These are phyloP conservation scores for Rhabdomys pumilio DNA, from an alignment of 2,797 vertebrate genomes.

Conservation along the genomic window DNA sequence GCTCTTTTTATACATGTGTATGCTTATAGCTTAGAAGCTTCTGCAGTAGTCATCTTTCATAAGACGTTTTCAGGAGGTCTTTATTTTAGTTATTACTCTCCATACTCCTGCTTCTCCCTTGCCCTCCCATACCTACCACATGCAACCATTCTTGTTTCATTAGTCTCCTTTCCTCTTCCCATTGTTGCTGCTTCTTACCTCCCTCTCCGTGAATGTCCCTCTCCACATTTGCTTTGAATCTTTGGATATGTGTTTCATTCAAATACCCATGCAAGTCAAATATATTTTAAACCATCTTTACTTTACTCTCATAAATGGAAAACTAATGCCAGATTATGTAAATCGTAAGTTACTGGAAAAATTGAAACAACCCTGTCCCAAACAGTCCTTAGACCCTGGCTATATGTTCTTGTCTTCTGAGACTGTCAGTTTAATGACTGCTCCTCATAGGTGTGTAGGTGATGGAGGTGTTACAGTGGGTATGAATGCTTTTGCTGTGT, in stretches of 20 bases:
- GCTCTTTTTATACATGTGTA: not conserved
- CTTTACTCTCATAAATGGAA: slow-evolving; percentile 28
- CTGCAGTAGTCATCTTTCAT: not conserved
- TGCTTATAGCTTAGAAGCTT: not conserved
- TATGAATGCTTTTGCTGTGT: not conserved
- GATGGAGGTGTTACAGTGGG: not conserved
- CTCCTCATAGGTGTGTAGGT: not conserved
- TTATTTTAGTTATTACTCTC: not conserved
- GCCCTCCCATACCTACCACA: not conserved
- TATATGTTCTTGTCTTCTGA: not conserved
- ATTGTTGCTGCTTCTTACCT: not conserved
- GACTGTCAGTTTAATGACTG: not conserved
- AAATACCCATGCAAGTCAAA: not conserved
- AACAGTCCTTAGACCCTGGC: not conserved
- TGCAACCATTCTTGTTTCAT: not conserved
- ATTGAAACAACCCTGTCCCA: not conserved
- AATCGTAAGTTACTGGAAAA: slow-evolving; percentile 12
- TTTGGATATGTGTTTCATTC: not conserved
- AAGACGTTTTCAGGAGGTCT: not conserved
- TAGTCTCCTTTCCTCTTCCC: not conserved
- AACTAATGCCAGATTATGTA: slow-evolving; percentile 12
- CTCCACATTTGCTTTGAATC: not conserved
- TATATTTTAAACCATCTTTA: slow-evolving; percentile 5
- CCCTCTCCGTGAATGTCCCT: not conserved
- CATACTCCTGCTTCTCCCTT: not conserved